A percentile compares a stretch with the other conserved stretches of the same genome.
Evolutionary conservation across 2,888 invertebrate species (phyloP).

Genomic region (Oligia strigilis): DNA sequence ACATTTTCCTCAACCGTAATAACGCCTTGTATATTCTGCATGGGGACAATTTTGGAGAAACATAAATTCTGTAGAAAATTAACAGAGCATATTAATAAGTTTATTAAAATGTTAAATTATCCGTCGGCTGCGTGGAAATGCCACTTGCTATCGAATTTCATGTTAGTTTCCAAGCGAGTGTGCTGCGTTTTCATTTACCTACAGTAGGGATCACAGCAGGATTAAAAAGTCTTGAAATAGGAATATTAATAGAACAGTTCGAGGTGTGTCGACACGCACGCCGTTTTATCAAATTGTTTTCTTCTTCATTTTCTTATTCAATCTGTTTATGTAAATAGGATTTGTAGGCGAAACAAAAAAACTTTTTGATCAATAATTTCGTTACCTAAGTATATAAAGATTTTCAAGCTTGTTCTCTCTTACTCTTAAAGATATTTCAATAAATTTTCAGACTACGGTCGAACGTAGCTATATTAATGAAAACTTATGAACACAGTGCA

Average conservation of each 20-base stretch:
- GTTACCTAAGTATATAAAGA: not conserved
- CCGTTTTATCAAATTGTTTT: conserved; percentile 7
- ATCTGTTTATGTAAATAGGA: conserved; percentile 27
- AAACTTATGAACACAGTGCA: not conserved
- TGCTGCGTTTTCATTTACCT: conserved; percentile 44
- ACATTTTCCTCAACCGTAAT: not conserved
- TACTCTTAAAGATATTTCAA: not conserved
- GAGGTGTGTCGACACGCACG: conserved; percentile 12
- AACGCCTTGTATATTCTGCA: not conserved
- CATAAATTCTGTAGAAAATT: conserved; percentile 9
- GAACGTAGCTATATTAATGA: not conserved
- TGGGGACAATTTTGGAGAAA: not conserved
- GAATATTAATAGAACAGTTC: conserved; percentile 49
- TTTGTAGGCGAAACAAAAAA: not conserved
- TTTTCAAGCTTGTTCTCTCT: not conserved
- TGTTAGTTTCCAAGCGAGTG: conserved; percentile 32
- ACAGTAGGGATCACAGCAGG: conserved; percentile 44
- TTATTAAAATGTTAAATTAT: conserved; percentile 35
- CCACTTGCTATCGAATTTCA: conserved; percentile 21
- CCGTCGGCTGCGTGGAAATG: conserved; percentile 16
- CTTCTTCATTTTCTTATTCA: conserved; percentile 25
- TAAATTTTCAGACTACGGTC: not conserved
- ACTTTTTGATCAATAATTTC: not conserved
- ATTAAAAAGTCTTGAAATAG: conserved; percentile 38
- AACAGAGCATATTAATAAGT: conserved; percentile 1